These are phyloP conservation scores for Labeo rohita DNA, from an alignment of 2,113 vertebrate genomes.

Conservation along the genomic window DNA sequence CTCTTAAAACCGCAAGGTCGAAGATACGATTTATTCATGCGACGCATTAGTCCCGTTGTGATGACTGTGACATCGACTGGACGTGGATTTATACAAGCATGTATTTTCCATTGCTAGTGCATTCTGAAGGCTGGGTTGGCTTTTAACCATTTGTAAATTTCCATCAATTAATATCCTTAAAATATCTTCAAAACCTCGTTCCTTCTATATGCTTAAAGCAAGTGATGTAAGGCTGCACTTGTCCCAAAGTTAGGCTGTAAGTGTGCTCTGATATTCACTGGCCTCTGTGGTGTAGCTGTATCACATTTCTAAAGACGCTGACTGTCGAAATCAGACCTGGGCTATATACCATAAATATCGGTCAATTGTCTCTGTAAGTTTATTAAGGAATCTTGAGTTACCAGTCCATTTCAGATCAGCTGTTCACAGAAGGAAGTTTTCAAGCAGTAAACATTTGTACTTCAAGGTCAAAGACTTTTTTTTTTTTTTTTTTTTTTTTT, in stretches of 20 bases:
- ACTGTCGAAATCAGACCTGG: slow-evolving; percentile 52
- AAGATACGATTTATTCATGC: slow-evolving; percentile 38
- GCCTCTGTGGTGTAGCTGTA: slow-evolving; percentile 54
- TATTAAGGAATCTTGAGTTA: not conserved
- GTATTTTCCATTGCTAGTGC: slow-evolving; percentile 55
- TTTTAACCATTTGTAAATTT: slow-evolving; percentile 61
- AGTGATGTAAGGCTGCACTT: slow-evolving; percentile 65
- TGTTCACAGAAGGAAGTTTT: not conserved
- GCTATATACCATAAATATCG: not conserved
- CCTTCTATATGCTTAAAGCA: slow-evolving; percentile 56
- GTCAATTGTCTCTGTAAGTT: not conserved
- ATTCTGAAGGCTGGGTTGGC: slow-evolving; percentile 54
- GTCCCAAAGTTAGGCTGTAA: slow-evolving; percentile 58
- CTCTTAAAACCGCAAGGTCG: slow-evolving; percentile 42
- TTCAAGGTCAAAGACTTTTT: not conserved
- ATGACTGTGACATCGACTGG: slow-evolving; percentile 33
- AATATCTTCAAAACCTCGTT: slow-evolving; percentile 25
- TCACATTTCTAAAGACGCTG: slow-evolving; percentile 55
- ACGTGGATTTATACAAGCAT: slow-evolving; percentile 56
- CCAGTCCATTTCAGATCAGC: not conserved
- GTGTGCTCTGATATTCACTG: slow-evolving; percentile 42
- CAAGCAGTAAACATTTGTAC: not conserved
- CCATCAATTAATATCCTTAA: slow-evolving; percentile 38
- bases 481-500: not conserved
- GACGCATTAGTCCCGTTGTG: slow-evolving; percentile 46